These are phyloP conservation scores for Sebastiscus tertius DNA, from an alignment of 2,797 vertebrate species.

Conservation along the genomic window DNA sequence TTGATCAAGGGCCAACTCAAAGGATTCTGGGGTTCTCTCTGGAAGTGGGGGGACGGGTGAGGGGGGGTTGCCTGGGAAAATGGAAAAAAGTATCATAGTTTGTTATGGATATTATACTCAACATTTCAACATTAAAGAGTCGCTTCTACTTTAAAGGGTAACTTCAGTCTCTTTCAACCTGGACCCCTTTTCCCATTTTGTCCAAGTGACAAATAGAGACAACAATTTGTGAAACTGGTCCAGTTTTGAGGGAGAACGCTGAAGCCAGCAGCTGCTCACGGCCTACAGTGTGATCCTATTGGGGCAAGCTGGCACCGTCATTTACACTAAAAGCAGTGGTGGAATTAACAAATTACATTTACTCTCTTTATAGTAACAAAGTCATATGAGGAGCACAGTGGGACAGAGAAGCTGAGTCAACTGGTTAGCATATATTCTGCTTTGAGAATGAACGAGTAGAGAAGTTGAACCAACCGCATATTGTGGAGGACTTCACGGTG, in stretches of 20 bases:
- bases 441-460: too few relatives aligned
- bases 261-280: not conserved
- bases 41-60: slow-evolving; percentile 89
- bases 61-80: slow-evolving; percentile 70
- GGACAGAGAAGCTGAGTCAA: too few relatives aligned
- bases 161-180: not conserved
- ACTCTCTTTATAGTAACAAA: too few relatives aligned
- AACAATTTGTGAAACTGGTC: not conserved
- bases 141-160: not conserved
- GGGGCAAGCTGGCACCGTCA: too few relatives aligned
- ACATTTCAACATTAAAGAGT: not conserved
- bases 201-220: not conserved
- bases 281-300: too few relatives aligned
- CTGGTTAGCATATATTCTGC: too few relatives aligned
- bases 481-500: too few relatives aligned
- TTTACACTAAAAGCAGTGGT: too few relatives aligned
- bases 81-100: not conserved
- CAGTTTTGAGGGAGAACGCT: not conserved
- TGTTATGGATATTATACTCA: not conserved
- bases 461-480: too few relatives aligned
- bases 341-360: too few relatives aligned
- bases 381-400: too few relatives aligned
- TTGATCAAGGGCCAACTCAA: slow-evolving; percentile 82
- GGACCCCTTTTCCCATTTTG: not conserved
- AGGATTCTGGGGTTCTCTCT: slow-evolving; percentile 93